Percentiles rank a stretch among this genome's conserved stretches.
phyloP scores from a whole-genome alignment of 2,797 vertebrate genomes.

The Halcyon chelicuti region DNA sequence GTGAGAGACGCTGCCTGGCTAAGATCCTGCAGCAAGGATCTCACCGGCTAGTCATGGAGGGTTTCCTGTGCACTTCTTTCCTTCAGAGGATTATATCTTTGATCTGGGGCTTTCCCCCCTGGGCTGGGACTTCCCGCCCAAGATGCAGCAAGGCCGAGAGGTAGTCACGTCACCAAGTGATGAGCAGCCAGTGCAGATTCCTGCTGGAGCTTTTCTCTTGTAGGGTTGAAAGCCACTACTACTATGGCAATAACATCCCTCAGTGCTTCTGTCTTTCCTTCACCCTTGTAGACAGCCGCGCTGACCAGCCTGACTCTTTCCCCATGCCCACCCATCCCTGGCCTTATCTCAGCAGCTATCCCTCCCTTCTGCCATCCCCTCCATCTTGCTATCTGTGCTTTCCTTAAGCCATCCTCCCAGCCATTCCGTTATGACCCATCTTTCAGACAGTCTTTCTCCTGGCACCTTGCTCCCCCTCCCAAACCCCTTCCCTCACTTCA shows the following conservation, averaged over 20 bases:
- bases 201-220: neutral
- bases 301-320: neutral
- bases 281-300: neutral
- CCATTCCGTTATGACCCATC: neutral
- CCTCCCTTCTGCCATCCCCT: neutral
- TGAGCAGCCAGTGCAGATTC: neutral
- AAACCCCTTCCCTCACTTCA: neutral
- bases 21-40: neutral
- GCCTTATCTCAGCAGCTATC: neutral
- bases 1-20: neutral
- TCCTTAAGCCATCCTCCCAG: neutral
- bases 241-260: neutral
- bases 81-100: neutral
- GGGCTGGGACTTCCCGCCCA: neutral
- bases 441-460: neutral
- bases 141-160: neutral
- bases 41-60: neutral
- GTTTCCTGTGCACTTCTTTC: neutral
- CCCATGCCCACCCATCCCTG: neutral
- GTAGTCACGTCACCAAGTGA: neutral
- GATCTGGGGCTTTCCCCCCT: neutral
- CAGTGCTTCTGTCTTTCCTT: neutral
- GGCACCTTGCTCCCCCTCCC: neutral
- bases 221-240: neutral
- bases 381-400: neutral